Evolutionary conservation across 1,140 invertebrate genomes (phyloP).

Genomic region (Drosophila trapezifrons): DNA sequence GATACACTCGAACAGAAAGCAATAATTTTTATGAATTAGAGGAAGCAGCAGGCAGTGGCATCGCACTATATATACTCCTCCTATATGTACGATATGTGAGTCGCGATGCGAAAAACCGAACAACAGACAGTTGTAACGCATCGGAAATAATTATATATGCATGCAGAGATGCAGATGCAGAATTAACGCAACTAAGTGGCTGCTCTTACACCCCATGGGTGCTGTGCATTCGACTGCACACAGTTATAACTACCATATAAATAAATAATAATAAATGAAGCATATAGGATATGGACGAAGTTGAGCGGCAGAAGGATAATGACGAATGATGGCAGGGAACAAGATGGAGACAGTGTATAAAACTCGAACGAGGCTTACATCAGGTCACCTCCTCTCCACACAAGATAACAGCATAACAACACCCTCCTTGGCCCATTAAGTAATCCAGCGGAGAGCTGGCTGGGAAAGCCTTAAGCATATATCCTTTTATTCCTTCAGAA

Average conservation of each 20-base stretch:
- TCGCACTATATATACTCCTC: constrained; percentile 60
- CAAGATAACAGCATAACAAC: constrained; percentile 19
- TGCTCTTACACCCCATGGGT: constrained; percentile 79
- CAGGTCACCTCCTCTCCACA: constrained; percentile 23
- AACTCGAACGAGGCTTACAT: constrained; percentile 42
- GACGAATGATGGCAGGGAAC: constrained; percentile 20
- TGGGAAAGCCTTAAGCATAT: constrained; percentile 13
- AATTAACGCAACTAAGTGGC: constrained; percentile 60
- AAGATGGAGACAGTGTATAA: constrained; percentile 48
- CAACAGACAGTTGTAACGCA: constrained; percentile 46
- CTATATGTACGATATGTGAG: constrained; percentile 42
- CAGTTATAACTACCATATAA: constrained; percentile 46
- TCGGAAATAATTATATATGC: constrained; percentile 56
- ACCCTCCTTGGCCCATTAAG: constrained; percentile 11
- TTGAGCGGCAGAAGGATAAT: constrained; percentile 3
- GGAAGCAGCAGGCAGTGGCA: constrained; percentile 60
- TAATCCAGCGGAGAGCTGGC: constrained; percentile 14
- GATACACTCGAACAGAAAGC: constrained; percentile 66
- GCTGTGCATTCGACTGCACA: constrained; percentile 71
- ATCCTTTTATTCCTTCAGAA: not conserved
- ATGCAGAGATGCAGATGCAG: constrained; percentile 26
- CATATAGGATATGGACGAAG: constrained; percentile 35
- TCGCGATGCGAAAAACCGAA: constrained; percentile 24
- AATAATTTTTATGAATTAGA: constrained; percentile 73
- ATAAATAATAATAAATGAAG: constrained; percentile 35